Percentiles rank a stretch among this genome's conserved stretches.
phyloP scores from a whole-genome alignment of 35 echinoderm and acorn worm species.

The Apostichopus parvimensis region DNA sequence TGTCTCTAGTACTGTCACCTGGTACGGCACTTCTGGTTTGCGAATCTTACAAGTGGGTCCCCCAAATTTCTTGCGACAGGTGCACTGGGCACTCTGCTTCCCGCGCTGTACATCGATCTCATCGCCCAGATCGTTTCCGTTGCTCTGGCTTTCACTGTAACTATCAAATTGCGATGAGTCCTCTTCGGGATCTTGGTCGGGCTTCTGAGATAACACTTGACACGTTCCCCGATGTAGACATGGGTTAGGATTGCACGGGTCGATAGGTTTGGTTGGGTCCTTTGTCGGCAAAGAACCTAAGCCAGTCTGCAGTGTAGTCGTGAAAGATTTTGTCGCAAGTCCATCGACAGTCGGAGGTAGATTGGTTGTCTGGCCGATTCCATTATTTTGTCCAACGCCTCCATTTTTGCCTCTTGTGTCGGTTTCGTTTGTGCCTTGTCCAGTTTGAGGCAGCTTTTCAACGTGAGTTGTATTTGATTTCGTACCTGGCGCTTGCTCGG shows the following conservation, averaged over 20 bases:
- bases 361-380: neutral
- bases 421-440: neutral
- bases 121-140: neutral
- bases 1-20: constrained; percentile 58
- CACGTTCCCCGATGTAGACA: constrained; percentile 80
- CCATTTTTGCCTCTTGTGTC: neutral
- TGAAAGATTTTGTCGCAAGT: neutral
- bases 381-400: neutral
- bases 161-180: constrained; percentile 27
- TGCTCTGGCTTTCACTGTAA: constrained; percentile 45
- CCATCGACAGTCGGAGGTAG: neutral
- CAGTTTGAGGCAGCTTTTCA: neutral
- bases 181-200: neutral
- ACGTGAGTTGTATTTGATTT: too few species aligned
- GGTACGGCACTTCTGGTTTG: constrained; percentile 68
- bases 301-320: neutral
- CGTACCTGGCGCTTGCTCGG: neutral
- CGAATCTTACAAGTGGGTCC: constrained; percentile 66
- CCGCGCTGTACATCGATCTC: neutral
- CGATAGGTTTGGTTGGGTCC: neutral
- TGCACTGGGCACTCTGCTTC: constrained; percentile 19
- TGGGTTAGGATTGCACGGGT: constrained; percentile 79
- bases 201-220: neutral
- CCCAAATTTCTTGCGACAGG: constrained; percentile 70
- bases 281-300: neutral